Base-by-base conservation (phyloP, 2,797 vertebrate species). In the Lithobates sylvaticus region DNA sequence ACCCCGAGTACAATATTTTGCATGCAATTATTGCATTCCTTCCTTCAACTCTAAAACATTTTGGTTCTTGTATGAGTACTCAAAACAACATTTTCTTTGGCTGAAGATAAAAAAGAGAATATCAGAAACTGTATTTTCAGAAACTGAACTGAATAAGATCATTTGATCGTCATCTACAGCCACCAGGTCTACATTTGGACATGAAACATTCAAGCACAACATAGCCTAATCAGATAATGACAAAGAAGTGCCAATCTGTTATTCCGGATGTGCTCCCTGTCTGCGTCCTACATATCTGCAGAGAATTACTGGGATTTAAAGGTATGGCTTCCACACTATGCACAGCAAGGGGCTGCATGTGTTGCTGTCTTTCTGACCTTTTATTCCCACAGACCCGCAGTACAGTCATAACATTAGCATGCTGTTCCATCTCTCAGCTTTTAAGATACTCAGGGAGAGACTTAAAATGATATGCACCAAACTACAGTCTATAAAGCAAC, bases 281-380 rank as follows among this genome's bases (percentile, higher is more conserved):
- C 85, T 78, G 65, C 69, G 47, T 47, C 54, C 58, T 64, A 75
- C 42, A 76, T 69, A 79, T 78, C 76, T 87, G 72, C 75, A 84
- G 34, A 50, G 67, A 80, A 84, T 83, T 76, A 69, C 42, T 61
- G 58, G 76, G 86, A 78, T 75, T 87, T 79, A 74, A 74, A 87
- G 86, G 81, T 87, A 84, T 75, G 81, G 68, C 61, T 75, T 87
- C 69, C 44, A 75, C 34, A 79, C 76, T 74, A 54, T 47, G 78
- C 81, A 74, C 68, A 87, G 34, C 81, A 79, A 42, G 86, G 76
- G 72, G 47, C 58, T 16, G 5, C 58, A 47, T 83, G 42, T 79
- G 68, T 69, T 75, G 80, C 76, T 84, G 69, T 87, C 81, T 84
- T 79, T 29, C 26, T 87, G 81, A 79, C 86, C 86, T 87, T 87